Conservation (phyloP, 2,888 invertebrate species). For the Chrysodeixis includens region DNA sequence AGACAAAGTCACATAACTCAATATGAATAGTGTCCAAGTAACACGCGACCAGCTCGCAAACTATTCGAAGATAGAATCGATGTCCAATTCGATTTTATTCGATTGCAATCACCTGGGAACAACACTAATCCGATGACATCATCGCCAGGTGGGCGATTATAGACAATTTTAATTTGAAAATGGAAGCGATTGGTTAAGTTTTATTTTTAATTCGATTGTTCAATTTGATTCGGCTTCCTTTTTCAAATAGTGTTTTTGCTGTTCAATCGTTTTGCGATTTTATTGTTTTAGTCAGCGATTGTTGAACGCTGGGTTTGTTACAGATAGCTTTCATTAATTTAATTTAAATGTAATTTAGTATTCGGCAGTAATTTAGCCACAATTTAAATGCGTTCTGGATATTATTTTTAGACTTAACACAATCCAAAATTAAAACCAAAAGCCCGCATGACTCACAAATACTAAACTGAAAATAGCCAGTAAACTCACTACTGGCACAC, state of each 20-base stretch:
- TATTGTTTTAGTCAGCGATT: conserved; percentile 12
- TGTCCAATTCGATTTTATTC: conserved; percentile 70
- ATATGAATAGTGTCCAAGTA: conserved; percentile 81
- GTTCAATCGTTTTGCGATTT: conserved; percentile 27
- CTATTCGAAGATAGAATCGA: conserved; percentile 70
- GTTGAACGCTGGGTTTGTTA: not conserved
- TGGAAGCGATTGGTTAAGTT: conserved; percentile 49
- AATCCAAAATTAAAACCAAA: too few relatives aligned
- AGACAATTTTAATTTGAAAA: conserved; percentile 67
- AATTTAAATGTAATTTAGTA: too few relatives aligned
- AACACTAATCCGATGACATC: conserved; percentile 74
- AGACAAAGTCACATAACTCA: conserved; percentile 83
- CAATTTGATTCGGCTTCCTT: conserved; percentile 43
- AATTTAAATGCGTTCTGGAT: too few relatives aligned
- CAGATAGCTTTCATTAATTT: too few relatives aligned
- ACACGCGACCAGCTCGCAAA: conserved; percentile 78
- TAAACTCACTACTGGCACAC: conserved; percentile 41
- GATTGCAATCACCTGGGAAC: conserved; percentile 65
- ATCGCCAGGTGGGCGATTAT: conserved; percentile 66
- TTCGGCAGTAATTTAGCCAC: too few relatives aligned
- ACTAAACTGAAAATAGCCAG: conserved; percentile 21
- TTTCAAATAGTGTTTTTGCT: conserved; percentile 49
- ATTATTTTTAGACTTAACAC: too few relatives aligned
- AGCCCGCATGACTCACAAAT: conserved; percentile 39
- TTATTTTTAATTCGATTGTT: conserved; percentile 57